Conservation (phyloP, 1,140 invertebrate genomes). For the Limonius californicus region DNA sequence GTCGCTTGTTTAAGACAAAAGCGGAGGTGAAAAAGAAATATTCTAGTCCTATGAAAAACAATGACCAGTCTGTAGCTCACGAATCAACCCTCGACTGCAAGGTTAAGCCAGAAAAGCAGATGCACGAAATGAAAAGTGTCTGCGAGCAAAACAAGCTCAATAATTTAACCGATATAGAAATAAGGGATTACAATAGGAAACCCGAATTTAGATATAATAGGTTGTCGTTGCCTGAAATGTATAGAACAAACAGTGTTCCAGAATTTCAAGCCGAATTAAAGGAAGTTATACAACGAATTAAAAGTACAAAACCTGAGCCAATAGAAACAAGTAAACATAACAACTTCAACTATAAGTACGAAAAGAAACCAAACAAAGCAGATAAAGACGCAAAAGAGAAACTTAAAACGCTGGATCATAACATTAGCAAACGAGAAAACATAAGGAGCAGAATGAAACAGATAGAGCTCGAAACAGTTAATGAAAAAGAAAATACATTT, state of each 20-base stretch:
- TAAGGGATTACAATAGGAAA: constrained; percentile 24
- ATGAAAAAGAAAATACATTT: constrained; percentile 10
- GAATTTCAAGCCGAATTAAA: constrained; percentile 66
- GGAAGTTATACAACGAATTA: constrained; percentile 60
- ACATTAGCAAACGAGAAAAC: constrained; percentile 31
- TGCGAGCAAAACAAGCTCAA: background rate
- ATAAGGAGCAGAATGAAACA: constrained; percentile 25
- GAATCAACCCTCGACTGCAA: constrained; percentile 9
- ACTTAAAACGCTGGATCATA: constrained; percentile 39
- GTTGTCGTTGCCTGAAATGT: constrained; percentile 50
- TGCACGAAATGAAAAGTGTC: constrained; percentile 1
- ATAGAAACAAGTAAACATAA: background rate
- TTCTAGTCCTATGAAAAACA: constrained; percentile 35
- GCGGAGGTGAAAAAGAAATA: constrained; percentile 59
- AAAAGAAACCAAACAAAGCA: background rate
- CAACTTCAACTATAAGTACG: background rate
- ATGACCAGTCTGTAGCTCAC: background rate
- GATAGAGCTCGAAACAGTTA: constrained; percentile 12
- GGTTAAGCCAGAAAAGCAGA: constrained; percentile 17
- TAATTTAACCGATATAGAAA: background rate
- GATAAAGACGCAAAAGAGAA: constrained; percentile 28
- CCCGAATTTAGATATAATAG: constrained; percentile 46
- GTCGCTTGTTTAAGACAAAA: constrained; percentile 68
- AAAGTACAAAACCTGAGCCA: constrained; percentile 29
- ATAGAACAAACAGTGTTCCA: constrained; percentile 59